Base-by-base conservation (phyloP, 2,113 vertebrate genomes). In the Catharus minimus region DNA sequence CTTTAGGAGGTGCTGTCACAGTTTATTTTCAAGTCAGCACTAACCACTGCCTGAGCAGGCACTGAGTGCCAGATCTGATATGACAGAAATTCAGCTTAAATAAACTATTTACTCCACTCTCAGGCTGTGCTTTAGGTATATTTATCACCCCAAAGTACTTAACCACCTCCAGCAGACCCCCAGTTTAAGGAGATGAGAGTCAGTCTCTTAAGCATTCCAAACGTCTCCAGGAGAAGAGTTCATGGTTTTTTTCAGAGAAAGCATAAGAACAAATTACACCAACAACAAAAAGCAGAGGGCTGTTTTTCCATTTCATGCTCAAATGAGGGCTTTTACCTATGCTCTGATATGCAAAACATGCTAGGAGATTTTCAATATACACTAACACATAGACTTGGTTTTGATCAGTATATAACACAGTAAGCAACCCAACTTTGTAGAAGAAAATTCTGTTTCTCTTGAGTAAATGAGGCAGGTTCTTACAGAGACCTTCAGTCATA, bases 341-440 rank as follows among this genome's bases (percentile, higher is more conserved):
- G 18, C 4, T 30, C 4, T 49, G 7, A 27, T 9, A 36, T 4
- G 14, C 6, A 65, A n/a, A 9, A 18, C 15, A n/a, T 0, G 0
- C 5, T 6, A 43, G 39, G 28, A 76, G 6, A 36, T 71, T 62
- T 77, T 86, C 36, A 23, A 15, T 46, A 15, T 28, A 23, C 23
- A 10, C 4, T 26, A 50, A 22, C 16, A 36, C 10, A 30, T 10
- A 73, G 64, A 39, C 3, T 39, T 47, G 11, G 0, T 41, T 69
- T 56, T 52, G 8, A 44, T 78, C 15, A 24, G 8, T 53, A 7
- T 2, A 7, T 33, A 58, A 0, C 11, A 2, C 1, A 60, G 9
- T 17, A 64, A 72, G 1, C 6, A 57, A 11, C 6, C 3, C 27
- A 33, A 7, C 7, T 61, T 61, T 12, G 15, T 3, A 38, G 28